phyloP scores from a whole-genome alignment of 2,888 invertebrate species.

The Lithodes maja region DNA sequence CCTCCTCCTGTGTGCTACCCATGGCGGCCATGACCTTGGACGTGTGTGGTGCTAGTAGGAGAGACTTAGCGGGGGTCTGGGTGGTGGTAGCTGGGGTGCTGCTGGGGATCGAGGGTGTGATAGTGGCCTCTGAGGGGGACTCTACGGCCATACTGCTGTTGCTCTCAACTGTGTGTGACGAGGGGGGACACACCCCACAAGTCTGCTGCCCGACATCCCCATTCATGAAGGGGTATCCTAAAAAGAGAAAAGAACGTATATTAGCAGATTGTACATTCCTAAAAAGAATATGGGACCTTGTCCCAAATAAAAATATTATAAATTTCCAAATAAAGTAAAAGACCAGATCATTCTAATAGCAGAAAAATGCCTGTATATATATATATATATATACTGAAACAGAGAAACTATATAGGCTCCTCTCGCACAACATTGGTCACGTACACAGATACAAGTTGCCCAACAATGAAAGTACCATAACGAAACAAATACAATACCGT shows the following conservation, averaged over 20 bases:
- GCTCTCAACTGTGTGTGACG: slow-evolving; percentile 80
- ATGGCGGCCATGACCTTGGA: background rate
- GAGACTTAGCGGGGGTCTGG: slow-evolving; percentile 74
- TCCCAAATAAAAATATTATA: too few species aligned
- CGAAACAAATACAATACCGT: too few species aligned
- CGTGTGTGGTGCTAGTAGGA: background rate
- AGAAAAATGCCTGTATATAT: too few species aligned
- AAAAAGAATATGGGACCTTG: too few species aligned
- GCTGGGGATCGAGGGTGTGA: slow-evolving; percentile 7
- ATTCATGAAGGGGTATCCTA: slow-evolving; percentile 88
- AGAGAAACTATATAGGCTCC: too few species aligned
- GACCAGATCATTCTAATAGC: too few species aligned
- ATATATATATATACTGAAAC: too few species aligned
- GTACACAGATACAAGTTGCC: too few species aligned
- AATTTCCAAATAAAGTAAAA: too few species aligned
- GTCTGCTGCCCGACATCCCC: slow-evolving; percentile 86
- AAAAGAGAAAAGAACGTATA: slow-evolving; percentile 54
- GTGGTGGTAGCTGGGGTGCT: slow-evolving; percentile 72
- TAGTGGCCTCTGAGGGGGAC: slow-evolving; percentile 34
- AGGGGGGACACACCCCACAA: slow-evolving; percentile 82
- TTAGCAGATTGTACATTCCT: too few species aligned
- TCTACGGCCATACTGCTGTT: slow-evolving; percentile 77
- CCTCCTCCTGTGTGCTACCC: background rate
- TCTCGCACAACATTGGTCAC: too few species aligned
- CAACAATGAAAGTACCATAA: too few species aligned